phyloP scores from a whole-genome alignment of 1,140 invertebrate genomes.

The Danaus plexippus region DNA sequence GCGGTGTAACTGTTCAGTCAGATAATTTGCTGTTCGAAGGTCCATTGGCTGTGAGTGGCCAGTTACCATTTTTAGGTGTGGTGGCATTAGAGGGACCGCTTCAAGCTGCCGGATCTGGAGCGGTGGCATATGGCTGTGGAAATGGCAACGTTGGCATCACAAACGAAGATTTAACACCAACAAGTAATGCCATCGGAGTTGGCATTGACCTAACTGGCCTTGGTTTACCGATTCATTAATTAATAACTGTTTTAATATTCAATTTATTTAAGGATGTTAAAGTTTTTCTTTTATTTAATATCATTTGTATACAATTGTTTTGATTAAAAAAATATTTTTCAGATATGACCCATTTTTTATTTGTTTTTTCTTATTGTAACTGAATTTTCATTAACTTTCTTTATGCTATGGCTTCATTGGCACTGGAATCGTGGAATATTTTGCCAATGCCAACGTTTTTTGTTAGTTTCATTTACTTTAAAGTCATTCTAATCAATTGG shows the following conservation, averaged over 20 bases:
- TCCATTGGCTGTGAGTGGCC: slow-evolving; percentile 25
- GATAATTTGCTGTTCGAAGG: slow-evolving; percentile 31
- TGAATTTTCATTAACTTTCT: no score
- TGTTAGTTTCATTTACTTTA: no score
- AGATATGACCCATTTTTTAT: no score
- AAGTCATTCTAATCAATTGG: no score
- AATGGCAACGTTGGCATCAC: slow-evolving; percentile 29
- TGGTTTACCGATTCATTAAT: slow-evolving; percentile 10
- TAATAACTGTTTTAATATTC: background rate
- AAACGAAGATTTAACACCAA: slow-evolving; percentile 10
- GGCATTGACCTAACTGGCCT: slow-evolving; percentile 12
- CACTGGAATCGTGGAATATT: no score
- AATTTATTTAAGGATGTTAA: no score
- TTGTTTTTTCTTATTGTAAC: no score
- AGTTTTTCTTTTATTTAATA: no score
- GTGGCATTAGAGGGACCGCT: slow-evolving; percentile 36
- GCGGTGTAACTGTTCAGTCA: slow-evolving; percentile 24
- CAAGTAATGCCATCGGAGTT: slow-evolving; percentile 10
- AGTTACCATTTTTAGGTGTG: slow-evolving; percentile 37
- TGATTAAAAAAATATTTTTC: no score
- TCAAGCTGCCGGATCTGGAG: slow-evolving; percentile 24
- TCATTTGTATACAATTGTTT: no score
- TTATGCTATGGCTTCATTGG: no score
- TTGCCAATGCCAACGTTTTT: no score
- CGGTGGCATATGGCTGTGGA: slow-evolving; percentile 31